These are phyloP conservation scores for Mallotus villosus DNA, from an alignment of 2,797 vertebrate species.

Conservation along the genomic window DNA sequence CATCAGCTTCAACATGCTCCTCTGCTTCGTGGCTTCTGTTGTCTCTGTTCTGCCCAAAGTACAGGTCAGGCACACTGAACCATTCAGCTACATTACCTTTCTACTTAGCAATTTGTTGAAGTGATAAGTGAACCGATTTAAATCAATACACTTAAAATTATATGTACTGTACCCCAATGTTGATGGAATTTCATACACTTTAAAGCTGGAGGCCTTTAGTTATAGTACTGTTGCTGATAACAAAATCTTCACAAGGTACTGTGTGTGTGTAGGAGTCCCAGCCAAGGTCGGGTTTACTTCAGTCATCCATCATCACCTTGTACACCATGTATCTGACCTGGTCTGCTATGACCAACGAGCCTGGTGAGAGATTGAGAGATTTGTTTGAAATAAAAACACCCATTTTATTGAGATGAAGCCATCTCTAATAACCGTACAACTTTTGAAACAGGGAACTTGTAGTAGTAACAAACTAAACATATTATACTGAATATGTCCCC, in stretches of 20 bases:
- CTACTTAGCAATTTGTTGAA: too few relatives aligned
- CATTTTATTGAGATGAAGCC: too few relatives aligned
- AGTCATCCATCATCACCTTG: conserved; percentile 90
- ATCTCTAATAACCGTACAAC: too few relatives aligned
- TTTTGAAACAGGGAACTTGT: not conserved
- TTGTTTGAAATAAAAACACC: not conserved
- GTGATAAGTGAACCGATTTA: not conserved
- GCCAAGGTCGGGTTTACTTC: conserved; percentile 86
- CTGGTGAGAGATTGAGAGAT: conserved; percentile 84
- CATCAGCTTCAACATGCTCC: conserved; percentile 85
- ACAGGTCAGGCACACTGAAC: conserved; percentile 75
- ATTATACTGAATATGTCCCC: not conserved
- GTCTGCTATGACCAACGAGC: conserved; percentile 93
- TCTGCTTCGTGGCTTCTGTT: conserved; percentile 81
- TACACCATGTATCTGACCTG: conserved; percentile 94
- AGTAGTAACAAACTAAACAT: not conserved
- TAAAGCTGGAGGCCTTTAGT: not conserved
- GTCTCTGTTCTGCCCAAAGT: conserved; percentile 85
- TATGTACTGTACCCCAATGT: too few relatives aligned
- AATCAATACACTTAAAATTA: not conserved
- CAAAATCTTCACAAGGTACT: not conserved
- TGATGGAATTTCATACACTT: too few relatives aligned
- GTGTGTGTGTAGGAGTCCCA: conserved; percentile 79
- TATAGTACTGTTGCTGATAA: not conserved
- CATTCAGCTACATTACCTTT: not conserved